A percentile compares a stretch with the other conserved stretches of the same genome.
Evolutionary conservation across 2,888 invertebrate species (phyloP).

Genomic region (Netelia inedita): DNA sequence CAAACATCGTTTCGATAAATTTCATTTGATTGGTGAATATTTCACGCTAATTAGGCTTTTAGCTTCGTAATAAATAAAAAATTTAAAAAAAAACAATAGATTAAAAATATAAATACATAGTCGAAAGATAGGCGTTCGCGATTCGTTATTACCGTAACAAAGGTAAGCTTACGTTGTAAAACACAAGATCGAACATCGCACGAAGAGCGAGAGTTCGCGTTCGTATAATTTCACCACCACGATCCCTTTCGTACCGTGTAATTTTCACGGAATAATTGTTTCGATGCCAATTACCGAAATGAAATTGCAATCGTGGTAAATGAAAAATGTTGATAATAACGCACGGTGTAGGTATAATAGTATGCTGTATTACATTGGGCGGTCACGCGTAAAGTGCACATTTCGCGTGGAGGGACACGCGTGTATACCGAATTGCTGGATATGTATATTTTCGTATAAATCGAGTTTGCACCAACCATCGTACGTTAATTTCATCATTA

Average conservation of each 20-base stretch:
- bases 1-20: no score
- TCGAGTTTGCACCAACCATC: slow-evolving; percentile 5
- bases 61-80: no score
- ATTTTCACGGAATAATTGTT: slow-evolving; percentile 49
- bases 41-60: no score
- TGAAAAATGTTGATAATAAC: slow-evolving; percentile 3
- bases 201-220: background rate
- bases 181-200: background rate
- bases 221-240: no score
- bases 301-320: slow-evolving; percentile 30
- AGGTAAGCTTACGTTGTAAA: no score
- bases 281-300: slow-evolving; percentile 43
- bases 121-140: no score
- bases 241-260: slow-evolving; percentile 22
- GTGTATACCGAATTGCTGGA: background rate
- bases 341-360: background rate
- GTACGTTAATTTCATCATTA: slow-evolving; percentile 44
- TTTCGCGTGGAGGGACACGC: background rate
- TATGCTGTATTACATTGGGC: background rate
- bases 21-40: no score
- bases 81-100: no score
- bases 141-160: no score
- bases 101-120: no score
- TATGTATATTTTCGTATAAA: slow-evolving; percentile 21
- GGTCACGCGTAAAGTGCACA: background rate